Percentiles rank a stretch among this genome's conserved stretches.
Conservation (phyloP, 2,113 vertebrate genomes). For the Apteryx mantelli region DNA sequence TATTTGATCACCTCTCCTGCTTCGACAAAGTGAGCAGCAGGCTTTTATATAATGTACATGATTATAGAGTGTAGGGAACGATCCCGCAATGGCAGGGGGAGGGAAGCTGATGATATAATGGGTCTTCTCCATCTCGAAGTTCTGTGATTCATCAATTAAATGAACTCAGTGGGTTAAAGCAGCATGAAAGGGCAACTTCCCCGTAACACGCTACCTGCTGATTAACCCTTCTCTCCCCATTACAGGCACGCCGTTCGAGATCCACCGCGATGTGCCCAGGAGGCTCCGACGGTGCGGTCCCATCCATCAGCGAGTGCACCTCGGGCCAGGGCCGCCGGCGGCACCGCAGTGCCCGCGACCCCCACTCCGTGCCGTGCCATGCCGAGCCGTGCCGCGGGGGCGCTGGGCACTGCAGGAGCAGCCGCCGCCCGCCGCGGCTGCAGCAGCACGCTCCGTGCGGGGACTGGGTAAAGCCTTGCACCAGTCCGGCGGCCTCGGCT, state of each 20-base stretch:
- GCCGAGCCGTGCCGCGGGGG: neutral
- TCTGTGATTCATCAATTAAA: conserved; percentile 58
- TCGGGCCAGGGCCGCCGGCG: neutral
- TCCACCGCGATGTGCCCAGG: rapidly evolving
- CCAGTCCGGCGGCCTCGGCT: neutral
- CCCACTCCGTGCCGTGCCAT: neutral
- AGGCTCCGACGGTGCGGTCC: neutral
- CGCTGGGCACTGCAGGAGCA: neutral
- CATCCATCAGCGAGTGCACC: neutral
- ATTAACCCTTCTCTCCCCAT: neutral
- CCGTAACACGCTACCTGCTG: neutral
- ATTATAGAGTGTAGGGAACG: neutral
- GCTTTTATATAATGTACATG: neutral
- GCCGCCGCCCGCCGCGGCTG: neutral
- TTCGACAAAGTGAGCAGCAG: conserved; percentile 12
- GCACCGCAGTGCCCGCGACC: neutral
- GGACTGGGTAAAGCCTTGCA: neutral
- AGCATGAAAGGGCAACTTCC: conserved; percentile 13
- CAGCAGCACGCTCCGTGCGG: neutral
- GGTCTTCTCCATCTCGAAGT: conserved; percentile 26
- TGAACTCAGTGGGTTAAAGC: neutral
- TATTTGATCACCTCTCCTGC: neutral
- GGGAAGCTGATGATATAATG: conserved; percentile 24
- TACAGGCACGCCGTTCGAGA: neutral
- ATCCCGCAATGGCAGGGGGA: neutral